Conservation (phyloP, 2,113 vertebrate species). For the Caranx melampygus region DNA sequence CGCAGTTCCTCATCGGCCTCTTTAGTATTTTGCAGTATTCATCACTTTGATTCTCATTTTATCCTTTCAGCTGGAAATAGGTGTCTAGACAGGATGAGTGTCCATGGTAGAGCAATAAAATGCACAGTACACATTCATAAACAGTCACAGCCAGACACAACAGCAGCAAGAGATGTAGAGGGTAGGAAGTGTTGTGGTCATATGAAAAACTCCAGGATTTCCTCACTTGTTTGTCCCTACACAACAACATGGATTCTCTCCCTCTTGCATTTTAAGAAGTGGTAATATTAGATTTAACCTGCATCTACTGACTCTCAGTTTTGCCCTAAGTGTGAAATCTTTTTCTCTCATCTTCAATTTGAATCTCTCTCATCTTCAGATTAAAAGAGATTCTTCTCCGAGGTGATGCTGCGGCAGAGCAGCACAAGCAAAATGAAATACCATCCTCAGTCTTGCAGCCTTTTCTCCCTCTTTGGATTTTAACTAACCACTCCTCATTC, state of each 20-base stretch:
- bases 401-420: constrained; percentile 48
- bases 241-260: neutral
- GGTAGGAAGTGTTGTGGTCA: neutral
- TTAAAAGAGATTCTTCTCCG: constrained; percentile 40
- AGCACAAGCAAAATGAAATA: constrained; percentile 17
- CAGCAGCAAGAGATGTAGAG: constrained; percentile 6
- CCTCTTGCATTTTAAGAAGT: constrained; percentile 23
- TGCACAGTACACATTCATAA: constrained; percentile 23
- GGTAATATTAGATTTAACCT: constrained; percentile 31
- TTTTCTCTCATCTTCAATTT: constrained; percentile 33
- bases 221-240: neutral
- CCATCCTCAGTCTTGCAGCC: neutral
- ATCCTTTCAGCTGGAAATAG: neutral
- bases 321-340: constrained; percentile 17
- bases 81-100: constrained; percentile 20
- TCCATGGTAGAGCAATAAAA: constrained; percentile 24
- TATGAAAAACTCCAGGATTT: neutral
- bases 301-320: constrained; percentile 20
- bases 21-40: neutral
- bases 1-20: neutral
- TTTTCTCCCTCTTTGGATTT: constrained; percentile 33
- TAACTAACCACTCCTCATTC: constrained; percentile 47
- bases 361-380: constrained; percentile 27
- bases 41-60: constrained; percentile 35
- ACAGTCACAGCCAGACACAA: constrained; percentile 1